Conservation (phyloP, 2,888 invertebrate species). For the Tetranychus truncatus region DNA sequence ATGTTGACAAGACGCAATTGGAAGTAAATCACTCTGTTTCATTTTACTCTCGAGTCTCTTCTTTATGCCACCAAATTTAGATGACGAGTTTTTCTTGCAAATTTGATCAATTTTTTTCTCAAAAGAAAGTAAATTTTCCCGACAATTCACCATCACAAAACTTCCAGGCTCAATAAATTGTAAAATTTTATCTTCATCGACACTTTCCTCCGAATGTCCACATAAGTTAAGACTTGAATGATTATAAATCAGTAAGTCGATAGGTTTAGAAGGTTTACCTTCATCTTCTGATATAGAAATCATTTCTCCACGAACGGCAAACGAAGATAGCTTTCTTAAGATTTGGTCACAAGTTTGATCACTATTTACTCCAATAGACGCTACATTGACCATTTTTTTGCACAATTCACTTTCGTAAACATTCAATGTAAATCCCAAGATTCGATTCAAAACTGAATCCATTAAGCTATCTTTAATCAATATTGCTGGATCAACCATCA, state of each 20-base stretch:
- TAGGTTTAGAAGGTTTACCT: background rate
- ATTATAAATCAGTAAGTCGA: background rate
- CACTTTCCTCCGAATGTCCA: background rate
- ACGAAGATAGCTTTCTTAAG: background rate
- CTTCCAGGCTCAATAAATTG: background rate
- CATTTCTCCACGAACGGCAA: background rate
- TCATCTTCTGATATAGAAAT: background rate
- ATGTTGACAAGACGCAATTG: background rate
- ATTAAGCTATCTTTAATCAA: background rate
- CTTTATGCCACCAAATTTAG: no score
- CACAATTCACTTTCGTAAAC: conserved; percentile 2
- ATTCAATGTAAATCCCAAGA: background rate
- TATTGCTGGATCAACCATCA: background rate
- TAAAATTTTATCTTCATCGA: background rate
- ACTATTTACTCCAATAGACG: background rate
- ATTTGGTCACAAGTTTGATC: background rate
- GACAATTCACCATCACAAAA: background rate
- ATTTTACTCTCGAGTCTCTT: no score
- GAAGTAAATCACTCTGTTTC: background rate
- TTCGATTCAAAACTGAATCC: background rate
- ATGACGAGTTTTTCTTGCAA: no score
- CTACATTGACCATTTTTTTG: background rate
- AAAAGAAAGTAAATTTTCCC: background rate
- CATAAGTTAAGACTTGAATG: background rate
- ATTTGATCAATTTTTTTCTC: background rate